Base-by-base conservation (phyloP, 2,113 vertebrate species). In the Paracanthobrama guichenoti region DNA sequence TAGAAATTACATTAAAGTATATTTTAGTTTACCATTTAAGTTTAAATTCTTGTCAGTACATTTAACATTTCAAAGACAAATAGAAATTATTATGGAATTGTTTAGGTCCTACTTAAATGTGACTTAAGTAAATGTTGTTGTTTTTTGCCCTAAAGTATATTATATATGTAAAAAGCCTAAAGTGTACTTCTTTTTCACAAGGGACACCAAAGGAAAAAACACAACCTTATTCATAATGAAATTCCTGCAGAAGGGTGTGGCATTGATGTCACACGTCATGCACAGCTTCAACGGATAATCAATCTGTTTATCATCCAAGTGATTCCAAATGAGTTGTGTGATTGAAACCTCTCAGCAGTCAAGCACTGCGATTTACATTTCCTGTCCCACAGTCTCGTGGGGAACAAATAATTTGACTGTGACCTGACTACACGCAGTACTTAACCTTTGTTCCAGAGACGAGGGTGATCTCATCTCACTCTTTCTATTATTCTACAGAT, bases 371-470 rank as follows among this genome's bases (percentile, higher is more conserved):
- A 16, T 26, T 31, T 42, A 31, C 71, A 75, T 75, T 74, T 76
- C 71, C 55, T 48, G 39, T 46, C 44, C 82, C 59, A 24, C 26
- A 24, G 44, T 67, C 73, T 77, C 59, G 26, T 3, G 59, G 79
- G 35, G 28, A 55, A 31, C 22, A 59, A 16, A 82, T 48, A 26
- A 64, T 57, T 59, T 28, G 67, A 28, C 67, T 42, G 26, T 46
- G 72, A 79, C 24, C 69, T 14, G 35, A 64, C 73, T 67, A 72
- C 31, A 64, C 76, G 53, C 71, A 82, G 31, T 48, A 69, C 75
- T 24, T 24, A 88, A 88, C 57, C 84, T 85, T 80, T 83, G 81
- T 86, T 64, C 59, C 50, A 50, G 59, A 86, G 10, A 84, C 20
- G 46, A 31, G 57, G 35, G 79, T 84, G 67, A 86, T 77, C 71